These are phyloP conservation scores for Cyrtorhinus lividipennis DNA, from an alignment of 1,140 invertebrate species.

Conservation along the genomic window DNA sequence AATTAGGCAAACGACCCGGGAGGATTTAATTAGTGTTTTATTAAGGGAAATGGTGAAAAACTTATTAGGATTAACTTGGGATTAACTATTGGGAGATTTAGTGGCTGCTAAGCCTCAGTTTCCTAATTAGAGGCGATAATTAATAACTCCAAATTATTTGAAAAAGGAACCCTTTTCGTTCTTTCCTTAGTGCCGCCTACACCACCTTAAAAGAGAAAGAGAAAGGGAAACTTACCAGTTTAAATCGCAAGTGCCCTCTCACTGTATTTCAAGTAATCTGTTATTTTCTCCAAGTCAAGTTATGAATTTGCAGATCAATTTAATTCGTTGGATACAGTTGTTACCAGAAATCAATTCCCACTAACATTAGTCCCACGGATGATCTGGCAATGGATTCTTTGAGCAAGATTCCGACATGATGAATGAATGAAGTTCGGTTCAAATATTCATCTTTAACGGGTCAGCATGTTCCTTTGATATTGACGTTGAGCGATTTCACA, in stretches of 20 bases:
- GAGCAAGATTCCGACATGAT: no score
- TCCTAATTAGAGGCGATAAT: neutral
- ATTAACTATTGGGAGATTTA: neutral
- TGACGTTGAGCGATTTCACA: no score
- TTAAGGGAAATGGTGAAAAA: conserved; percentile 9
- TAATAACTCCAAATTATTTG: neutral
- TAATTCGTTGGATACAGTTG: no score
- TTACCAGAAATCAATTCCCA: no score
- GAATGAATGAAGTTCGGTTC: no score
- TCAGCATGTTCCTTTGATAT: no score
- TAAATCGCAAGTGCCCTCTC: neutral
- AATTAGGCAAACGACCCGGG: conserved; percentile 4
- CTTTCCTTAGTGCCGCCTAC: neutral
- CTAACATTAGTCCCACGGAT: no score
- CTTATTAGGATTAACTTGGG: neutral
- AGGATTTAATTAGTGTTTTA: conserved; percentile 13
- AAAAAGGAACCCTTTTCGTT: neutral
- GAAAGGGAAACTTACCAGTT: neutral
- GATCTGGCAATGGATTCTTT: no score
- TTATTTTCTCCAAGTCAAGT: no score
- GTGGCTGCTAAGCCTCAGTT: neutral
- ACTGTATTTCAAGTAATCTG: neutral
- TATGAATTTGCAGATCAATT: no score
- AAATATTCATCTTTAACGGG: no score
- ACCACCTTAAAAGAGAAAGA: neutral